phyloP scores from a whole-genome alignment of 2,797 vertebrate species.

The Myotis vivesi region DNA sequence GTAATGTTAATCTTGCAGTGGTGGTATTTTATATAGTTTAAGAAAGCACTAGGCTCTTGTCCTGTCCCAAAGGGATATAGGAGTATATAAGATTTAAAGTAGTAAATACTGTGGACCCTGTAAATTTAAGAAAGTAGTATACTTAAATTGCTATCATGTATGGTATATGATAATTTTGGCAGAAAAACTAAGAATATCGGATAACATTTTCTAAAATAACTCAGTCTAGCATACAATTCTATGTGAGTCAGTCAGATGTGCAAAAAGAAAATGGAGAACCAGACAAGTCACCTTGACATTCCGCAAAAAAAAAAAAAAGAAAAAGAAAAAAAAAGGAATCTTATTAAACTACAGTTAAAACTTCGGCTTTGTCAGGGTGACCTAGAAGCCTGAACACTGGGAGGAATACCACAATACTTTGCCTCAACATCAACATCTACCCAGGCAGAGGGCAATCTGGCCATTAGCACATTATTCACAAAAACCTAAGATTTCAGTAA shows the following conservation, averaged over 20 bases:
- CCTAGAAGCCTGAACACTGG: background rate
- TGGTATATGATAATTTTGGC: background rate
- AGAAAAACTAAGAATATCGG: background rate
- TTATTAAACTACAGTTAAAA: background rate
- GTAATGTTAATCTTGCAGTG: background rate
- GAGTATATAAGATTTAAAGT: background rate
- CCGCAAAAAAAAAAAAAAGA: background rate
- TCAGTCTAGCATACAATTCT: background rate
- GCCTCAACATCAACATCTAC: background rate
- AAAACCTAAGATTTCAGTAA: background rate
- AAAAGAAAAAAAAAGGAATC: background rate
- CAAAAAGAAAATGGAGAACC: background rate
- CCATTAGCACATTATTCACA: background rate
- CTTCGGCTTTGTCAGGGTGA: background rate
- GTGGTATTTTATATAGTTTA: background rate
- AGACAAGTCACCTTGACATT: background rate
- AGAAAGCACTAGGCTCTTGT: background rate
- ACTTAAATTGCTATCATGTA: background rate
- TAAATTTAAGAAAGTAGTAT: constrained; percentile 7
- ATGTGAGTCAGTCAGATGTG: background rate
- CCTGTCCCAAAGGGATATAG: background rate
- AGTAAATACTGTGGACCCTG: background rate
- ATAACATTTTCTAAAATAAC: background rate
- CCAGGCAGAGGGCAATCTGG: background rate
- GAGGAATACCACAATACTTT: background rate